These are phyloP conservation scores for Rhinophrynus dorsalis DNA, from an alignment of 2,797 vertebrate species.

Conservation along the genomic window DNA sequence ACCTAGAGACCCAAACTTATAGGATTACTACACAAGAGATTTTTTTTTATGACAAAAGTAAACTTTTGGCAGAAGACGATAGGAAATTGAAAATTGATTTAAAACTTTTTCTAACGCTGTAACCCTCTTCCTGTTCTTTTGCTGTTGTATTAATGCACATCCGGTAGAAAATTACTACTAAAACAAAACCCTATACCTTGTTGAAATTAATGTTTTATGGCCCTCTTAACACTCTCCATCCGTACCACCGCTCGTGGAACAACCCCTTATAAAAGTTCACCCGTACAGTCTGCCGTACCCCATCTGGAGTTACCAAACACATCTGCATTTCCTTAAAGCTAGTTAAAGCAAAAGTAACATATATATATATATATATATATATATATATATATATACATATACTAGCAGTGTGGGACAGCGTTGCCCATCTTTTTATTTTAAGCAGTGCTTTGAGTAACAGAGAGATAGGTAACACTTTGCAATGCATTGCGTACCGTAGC, in stretches of 20 bases:
- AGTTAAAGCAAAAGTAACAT: too few species aligned
- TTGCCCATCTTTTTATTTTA: too few species aligned
- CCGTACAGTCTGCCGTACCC: neutral
- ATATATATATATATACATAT: too few species aligned
- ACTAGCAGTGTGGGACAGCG: too few species aligned
- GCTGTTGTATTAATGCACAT: constrained; percentile 35
- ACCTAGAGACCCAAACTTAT: neutral
- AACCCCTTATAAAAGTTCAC: constrained; percentile 18
- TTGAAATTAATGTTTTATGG: constrained; percentile 16
- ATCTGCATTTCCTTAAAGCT: neutral
- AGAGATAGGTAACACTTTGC: too few species aligned
- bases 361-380: too few species aligned
- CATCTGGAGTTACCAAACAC: constrained; percentile 22
- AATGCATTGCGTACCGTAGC: too few species aligned
- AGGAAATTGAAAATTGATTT: constrained; percentile 45
- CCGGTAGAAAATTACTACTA: constrained; percentile 35
- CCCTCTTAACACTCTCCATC: constrained; percentile 14
- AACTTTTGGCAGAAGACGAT: constrained; percentile 22
- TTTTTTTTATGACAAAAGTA: constrained; percentile 29
- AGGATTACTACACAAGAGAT: neutral
- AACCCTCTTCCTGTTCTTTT: constrained; percentile 3
- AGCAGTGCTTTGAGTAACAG: too few species aligned
- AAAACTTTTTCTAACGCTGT: constrained; percentile 15
- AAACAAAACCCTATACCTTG: constrained; percentile 26
- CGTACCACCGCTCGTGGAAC: constrained; percentile 2